Base-by-base conservation (phyloP, 2,888 invertebrate species). In the Itoplectis maculator region DNA sequence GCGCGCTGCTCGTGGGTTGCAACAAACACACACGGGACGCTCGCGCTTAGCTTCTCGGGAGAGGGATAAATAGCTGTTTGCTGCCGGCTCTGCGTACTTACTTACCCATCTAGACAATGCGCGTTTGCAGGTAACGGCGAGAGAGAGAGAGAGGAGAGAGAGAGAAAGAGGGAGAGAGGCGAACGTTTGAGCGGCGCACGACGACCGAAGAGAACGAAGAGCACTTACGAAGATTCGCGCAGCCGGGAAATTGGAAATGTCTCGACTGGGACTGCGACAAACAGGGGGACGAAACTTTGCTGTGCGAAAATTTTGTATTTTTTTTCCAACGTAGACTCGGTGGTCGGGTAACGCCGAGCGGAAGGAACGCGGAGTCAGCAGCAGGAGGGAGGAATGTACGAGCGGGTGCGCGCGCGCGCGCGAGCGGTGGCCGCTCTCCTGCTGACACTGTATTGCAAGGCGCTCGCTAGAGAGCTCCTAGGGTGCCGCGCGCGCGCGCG, bases 231-330 rank as follows among this genome's bases (percentile, higher is more conserved):
- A 11, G 56, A 8, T 37, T 13, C n/a, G 29, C 15, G 37, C 4
- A 37, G 15, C 59, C 59, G 59, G 35, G n/a, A 35, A 59, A 15
- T 59, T 59, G n/a, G 9, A 59, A 15, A 15, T 6, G n/a, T n/a
- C n/a, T n/a, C n/a, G n/a, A n/a, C n/a, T 35, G 13, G 3, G 13
- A 8, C 15, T 20, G n/a, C n/a, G 15, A 7, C 15, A 37, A 59
- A 86, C 87, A 83, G 84, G 84, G 84, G 85, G 81, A 86, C 86
- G 5, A 29, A 5, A 29, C 29, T 29, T 29, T 29, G 5, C 29
- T 29, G 2, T 29, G 29, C 29, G 29, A 29, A 29, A 29, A 54
- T 35, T 37, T 63, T 49, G 59, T 61, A 35, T 51, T 69, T 73
- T 63, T 68, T 42, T 63, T 56, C 29, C 63, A 49, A 15, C 47